phyloP scores from a whole-genome alignment of 1,140 invertebrate species.

The Mercenaria mercenaria region DNA sequence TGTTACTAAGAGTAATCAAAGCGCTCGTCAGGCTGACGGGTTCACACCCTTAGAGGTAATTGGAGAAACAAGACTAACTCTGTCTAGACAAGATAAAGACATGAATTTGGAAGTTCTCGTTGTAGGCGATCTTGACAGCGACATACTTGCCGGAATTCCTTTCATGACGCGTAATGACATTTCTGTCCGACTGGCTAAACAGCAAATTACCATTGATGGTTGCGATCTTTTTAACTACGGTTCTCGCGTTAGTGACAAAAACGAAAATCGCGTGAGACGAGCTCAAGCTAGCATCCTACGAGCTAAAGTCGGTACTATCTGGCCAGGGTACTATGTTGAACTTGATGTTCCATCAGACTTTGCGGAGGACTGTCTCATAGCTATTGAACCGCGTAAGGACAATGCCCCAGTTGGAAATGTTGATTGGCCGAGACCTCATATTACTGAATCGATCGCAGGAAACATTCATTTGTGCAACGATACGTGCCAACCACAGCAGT shows the following conservation, averaged over 20 bases:
- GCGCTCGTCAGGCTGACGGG: conserved; percentile 61
- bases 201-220: conserved; percentile 31
- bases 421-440: conserved; percentile 26
- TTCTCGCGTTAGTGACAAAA: not conserved
- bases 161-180: conserved; percentile 18
- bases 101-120: not conserved
- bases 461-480: conserved; percentile 66
- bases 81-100: not conserved
- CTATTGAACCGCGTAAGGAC: conserved; percentile 36
- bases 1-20: conserved; percentile 38
- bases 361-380: conserved; percentile 6
- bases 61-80: conserved; percentile 53
- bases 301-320: conserved; percentile 13
- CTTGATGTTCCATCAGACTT: conserved; percentile 54
- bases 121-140: not conserved
- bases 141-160: not conserved
- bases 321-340: conserved; percentile 69
- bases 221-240: conserved; percentile 31
- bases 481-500: conserved; percentile 42
- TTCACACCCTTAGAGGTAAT: conserved; percentile 39
- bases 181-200: not conserved
- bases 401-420: not conserved
- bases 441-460: conserved; percentile 49
- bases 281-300: conserved; percentile 33
- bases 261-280: not conserved